These are phyloP conservation scores for Onychostruthus taczanowskii DNA, from an alignment of 2,113 vertebrate species.

Conservation along the genomic window DNA sequence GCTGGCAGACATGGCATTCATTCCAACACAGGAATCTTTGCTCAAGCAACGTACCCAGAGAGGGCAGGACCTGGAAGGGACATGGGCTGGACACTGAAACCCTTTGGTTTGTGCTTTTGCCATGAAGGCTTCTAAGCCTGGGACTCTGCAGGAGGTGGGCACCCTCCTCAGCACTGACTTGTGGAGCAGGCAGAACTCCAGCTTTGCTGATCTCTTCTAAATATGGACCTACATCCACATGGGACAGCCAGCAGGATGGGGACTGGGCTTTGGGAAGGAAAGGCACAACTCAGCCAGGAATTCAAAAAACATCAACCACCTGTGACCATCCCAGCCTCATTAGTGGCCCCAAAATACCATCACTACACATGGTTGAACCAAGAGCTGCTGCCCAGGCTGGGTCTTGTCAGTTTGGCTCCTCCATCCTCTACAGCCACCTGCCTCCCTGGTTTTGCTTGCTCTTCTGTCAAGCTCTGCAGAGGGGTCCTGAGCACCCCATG, in stretches of 20 bases:
- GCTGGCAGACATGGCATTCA: not conserved
- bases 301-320: not conserved
- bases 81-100: fast-evolving
- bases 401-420: not conserved
- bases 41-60: not conserved
- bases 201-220: not conserved
- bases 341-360: not conserved
- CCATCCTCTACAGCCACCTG: not conserved
- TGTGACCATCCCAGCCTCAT: not conserved
- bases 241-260: not conserved
- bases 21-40: not conserved
- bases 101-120: not conserved
- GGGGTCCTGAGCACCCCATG: not conserved
- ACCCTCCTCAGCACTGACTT: not conserved
- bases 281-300: not conserved
- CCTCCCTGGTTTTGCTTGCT: not conserved
- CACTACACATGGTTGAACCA: fast-evolving
- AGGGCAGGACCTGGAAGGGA: not conserved
- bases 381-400: not conserved
- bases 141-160: not conserved
- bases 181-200: fast-evolving
- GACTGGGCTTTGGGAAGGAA: not conserved
- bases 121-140: not conserved
- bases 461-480: not conserved
- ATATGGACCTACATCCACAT: not conserved